Base-by-base conservation (phyloP, 2,888 invertebrate species). In the Gymnosoma rotundatum region DNA sequence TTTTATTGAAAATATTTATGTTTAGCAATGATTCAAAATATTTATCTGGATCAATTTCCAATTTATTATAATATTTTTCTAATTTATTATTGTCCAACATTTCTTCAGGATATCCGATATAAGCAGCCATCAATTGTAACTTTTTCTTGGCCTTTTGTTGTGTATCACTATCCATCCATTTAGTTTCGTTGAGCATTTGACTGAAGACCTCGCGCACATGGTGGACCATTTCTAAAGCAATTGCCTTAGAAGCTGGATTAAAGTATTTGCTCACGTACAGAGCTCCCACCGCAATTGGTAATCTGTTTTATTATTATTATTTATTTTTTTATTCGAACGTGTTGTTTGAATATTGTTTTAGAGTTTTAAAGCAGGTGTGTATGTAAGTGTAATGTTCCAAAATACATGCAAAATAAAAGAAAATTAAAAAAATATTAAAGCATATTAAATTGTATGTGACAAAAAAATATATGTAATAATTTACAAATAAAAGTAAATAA, bases 111-210 rank as follows among this genome's bases (percentile, higher is more conserved):
- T 98, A 98, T 0, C 97, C 98, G 89, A 98, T 98, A 91, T 98
- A 97, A 0, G 97, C 95, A 1, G 95, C 94, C 96, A 98, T 98
- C 0, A 95, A 94, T 78, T 94, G 94, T 0, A 97, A 95, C 90
- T 98, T 98, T 82, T 95, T 95, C 82, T 97, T 91, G 0, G 97
- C 97, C 75, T 95, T 95, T 86, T 93, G 92, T 64, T 95, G 95
- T 0, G 98, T 98, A 86, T 93, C 93, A 0, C 95, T 94, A 90
- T 98, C 98, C 98, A 99, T 98, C 98, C 98, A 99, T 61, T 96
- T 96, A 16, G 98, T 95, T 79, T 95, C 93, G n/a, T n/a, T n/a
- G 75, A 98, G 91, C 42, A 98, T 97, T 87, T 96, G 94, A 83
- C 95, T 94, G 93, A 98, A 98, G 87, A 97, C 96, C 74, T 93